Evolutionary conservation across 2,888 invertebrate genomes (phyloP).

Genomic region (Malthinus seriepunctatus): DNA sequence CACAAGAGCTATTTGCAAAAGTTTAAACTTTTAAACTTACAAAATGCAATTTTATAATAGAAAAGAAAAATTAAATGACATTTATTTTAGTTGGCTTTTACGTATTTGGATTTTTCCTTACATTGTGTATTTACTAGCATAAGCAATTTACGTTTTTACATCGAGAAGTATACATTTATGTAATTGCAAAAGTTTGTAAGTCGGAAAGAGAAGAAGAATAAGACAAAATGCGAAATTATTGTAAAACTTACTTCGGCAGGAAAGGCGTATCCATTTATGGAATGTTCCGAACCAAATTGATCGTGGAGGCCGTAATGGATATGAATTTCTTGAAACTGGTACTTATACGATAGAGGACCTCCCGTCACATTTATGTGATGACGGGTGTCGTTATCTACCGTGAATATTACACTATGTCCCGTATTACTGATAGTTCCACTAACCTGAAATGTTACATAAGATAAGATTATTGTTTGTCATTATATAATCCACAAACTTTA

Average conservation of each 20-base stretch:
- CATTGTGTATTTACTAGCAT: not conserved
- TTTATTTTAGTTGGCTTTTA: no score
- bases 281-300: constrained; percentile 95
- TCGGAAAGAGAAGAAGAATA: constrained; percentile 8
- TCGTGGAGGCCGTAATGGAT: constrained; percentile 92
- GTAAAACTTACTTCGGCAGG: constrained; percentile 87
- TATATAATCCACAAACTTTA: not conserved
- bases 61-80: no score
- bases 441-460: constrained; percentile 63
- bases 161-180: constrained; percentile 4
- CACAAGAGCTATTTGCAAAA: no score
- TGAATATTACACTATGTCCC: constrained; percentile 93
- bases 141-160: constrained; percentile 5
- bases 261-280: constrained; percentile 93
- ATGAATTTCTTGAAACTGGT: constrained; percentile 93
- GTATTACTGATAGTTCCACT: constrained; percentile 90
- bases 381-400: constrained; percentile 81
- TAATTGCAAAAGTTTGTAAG: constrained; percentile 5
- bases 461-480: constrained; percentile 2
- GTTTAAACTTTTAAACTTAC: no score
- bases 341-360: constrained; percentile 93
- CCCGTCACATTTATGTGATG: constrained; percentile 92
- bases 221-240: constrained; percentile 2
- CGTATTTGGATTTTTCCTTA: not conserved
- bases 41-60: no score